Conservation (phyloP, 2,888 invertebrate genomes). For the Laothoe populi region DNA sequence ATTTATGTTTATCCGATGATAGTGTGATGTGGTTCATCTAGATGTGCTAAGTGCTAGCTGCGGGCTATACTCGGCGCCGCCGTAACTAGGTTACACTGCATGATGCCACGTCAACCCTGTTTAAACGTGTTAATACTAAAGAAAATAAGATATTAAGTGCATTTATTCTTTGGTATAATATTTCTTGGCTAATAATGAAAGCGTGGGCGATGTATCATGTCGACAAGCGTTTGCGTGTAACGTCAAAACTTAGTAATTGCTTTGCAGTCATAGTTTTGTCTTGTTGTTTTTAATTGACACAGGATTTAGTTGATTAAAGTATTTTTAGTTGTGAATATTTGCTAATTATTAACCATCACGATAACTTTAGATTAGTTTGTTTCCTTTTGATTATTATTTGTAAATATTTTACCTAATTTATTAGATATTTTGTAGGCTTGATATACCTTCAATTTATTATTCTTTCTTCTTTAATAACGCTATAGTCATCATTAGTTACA, state of each 20-base stretch:
- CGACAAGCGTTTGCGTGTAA: neutral
- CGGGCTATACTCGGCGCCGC: neutral
- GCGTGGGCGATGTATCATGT: neutral
- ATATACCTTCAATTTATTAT: no score
- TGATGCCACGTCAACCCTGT: slow-evolving; percentile 1
- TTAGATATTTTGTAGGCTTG: no score
- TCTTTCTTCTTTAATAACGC: no score
- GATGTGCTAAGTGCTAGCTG: neutral
- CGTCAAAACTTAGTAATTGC: neutral
- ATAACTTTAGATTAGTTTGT: no score
- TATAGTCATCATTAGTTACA: no score
- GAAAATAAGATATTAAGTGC: slow-evolving; percentile 8
- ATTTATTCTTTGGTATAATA: slow-evolving; percentile 1
- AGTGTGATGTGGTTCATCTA: no score
- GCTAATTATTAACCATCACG: no score
- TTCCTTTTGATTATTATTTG: no score
- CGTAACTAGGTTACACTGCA: slow-evolving; percentile 1
- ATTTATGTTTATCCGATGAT: no score
- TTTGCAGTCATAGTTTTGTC: neutral
- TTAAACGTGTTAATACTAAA: slow-evolving; percentile 3
- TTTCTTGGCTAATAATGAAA: neutral
- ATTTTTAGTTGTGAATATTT: neutral
- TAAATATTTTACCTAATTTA: no score
- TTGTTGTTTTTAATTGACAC: neutral
- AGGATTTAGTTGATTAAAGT: neutral